phyloP scores from a whole-genome alignment of 2,113 vertebrate genomes.

The Oreochromis tanganicae region DNA sequence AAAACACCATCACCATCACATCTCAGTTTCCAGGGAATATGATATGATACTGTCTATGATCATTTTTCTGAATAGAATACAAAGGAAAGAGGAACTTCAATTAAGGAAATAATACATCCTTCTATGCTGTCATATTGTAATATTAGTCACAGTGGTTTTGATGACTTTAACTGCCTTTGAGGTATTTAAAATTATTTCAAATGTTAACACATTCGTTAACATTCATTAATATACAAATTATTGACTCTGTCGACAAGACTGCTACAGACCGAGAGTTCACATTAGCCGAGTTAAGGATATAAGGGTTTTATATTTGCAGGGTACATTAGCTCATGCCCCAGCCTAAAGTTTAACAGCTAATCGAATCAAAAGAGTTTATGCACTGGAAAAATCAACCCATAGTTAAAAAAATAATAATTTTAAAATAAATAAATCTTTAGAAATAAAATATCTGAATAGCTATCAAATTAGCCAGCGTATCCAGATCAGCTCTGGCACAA shows the following conservation, averaged over 20 bases:
- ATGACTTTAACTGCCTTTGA: neutral
- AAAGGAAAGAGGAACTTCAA: neutral
- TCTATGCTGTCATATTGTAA: neutral
- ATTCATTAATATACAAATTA: neutral
- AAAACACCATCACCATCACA: neutral
- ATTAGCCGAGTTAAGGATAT: neutral
- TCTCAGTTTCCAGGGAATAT: neutral
- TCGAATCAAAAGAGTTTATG: neutral
- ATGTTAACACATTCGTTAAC: neutral
- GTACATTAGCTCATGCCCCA: neutral
- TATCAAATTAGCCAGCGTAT: neutral
- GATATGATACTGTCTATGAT: neutral
- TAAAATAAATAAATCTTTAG: neutral
- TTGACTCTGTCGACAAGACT: neutral
- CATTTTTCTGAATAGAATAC: neutral
- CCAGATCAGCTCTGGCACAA: neutral
- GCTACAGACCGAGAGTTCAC: neutral
- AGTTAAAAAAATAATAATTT: neutral
- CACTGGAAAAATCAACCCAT: neutral
- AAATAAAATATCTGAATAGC: neutral
- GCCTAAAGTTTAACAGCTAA: neutral
- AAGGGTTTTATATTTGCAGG: neutral
- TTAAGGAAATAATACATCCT: neutral
- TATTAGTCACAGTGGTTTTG: neutral
- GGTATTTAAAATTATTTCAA: neutral